These are phyloP conservation scores for Leucophenga varia DNA, from an alignment of 1,140 invertebrate species.

Conservation along the genomic window DNA sequence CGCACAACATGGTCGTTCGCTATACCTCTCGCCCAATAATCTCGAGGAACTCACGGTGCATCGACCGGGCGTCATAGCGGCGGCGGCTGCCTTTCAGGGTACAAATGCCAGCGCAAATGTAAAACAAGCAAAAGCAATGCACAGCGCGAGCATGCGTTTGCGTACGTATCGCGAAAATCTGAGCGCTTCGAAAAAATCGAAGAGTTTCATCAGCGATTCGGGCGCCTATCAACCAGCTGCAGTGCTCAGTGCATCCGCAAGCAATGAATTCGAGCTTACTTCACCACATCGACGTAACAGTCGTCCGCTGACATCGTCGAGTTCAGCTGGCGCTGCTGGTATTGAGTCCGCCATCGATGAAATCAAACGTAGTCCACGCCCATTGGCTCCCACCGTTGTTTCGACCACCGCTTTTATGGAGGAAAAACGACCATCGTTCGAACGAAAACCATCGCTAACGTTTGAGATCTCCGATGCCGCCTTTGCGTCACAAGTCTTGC, in stretches of 20 bases:
- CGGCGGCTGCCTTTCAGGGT: constrained; percentile 46
- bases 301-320: constrained; percentile 44
- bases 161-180: constrained; percentile 49
- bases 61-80: constrained; percentile 40
- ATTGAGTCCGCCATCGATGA: constrained; percentile 38
- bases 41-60: constrained; percentile 49
- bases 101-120: constrained; percentile 51
- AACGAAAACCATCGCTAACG: constrained; percentile 45
- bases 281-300: constrained; percentile 56
- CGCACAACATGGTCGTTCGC: constrained; percentile 43
- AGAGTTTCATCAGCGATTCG: constrained; percentile 51
- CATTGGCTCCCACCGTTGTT: constrained; percentile 33
- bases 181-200: constrained; percentile 54
- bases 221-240: constrained; percentile 18
- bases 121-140: constrained; percentile 52
- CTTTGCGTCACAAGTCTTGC: constrained; percentile 45
- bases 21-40: constrained; percentile 51
- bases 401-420: constrained; percentile 44
- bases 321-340: constrained; percentile 22
- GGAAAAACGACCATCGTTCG: constrained; percentile 52
- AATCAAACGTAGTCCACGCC: constrained; percentile 49
- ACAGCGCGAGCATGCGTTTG: constrained; percentile 50
- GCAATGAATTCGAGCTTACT: constrained; percentile 50
- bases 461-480: constrained; percentile 48
- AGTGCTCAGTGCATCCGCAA: constrained; percentile 9